Evolutionary conservation across 64 coral and sea anemone species (phyloP).

Genomic region (Pocillopora verrucosa): DNA sequence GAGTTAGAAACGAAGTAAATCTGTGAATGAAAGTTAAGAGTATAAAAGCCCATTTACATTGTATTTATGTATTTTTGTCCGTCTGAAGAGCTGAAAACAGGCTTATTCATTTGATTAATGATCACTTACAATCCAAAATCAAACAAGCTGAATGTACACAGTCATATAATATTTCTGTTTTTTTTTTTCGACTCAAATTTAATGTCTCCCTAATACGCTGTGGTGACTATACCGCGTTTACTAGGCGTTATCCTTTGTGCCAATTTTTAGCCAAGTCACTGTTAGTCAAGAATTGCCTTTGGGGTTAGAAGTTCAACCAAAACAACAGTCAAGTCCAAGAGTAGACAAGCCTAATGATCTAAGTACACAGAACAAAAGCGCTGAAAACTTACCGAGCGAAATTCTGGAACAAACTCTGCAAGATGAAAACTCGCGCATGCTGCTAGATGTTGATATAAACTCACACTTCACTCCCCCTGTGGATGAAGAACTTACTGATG

Average conservation of each 20-base stretch:
- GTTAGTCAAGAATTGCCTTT: constrained; percentile 19
- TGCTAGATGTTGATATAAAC: constrained; percentile 78
- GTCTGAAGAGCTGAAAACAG: too few species aligned
- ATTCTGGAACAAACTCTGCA: constrained; percentile 18
- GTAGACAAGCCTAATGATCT: not conserved
- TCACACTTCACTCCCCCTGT: constrained; percentile 75
- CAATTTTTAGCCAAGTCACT: not conserved
- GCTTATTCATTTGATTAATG: too few species aligned
- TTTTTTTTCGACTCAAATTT: too few species aligned
- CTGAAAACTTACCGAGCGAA: not conserved
- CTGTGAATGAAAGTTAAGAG: too few species aligned
- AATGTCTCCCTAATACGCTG: not conserved
- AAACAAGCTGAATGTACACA: too few species aligned
- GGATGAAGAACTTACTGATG: constrained; percentile 29
- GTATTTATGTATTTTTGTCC: too few species aligned
- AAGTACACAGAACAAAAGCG: not conserved
- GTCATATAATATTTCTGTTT: too few species aligned
- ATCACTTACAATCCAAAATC: too few species aligned
- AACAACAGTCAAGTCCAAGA: constrained; percentile 44
- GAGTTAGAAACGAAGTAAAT: too few species aligned
- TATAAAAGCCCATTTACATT: too few species aligned
- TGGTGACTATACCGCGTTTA: not conserved
- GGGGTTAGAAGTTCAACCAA: constrained; percentile 24
- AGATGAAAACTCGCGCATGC: constrained; percentile 52
- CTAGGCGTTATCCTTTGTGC: not conserved